These are phyloP conservation scores for Mnemiopsis leidyi DNA, from an alignment of 37 sponge, comb jelly and placozoan genomes.

Conservation along the genomic window DNA sequence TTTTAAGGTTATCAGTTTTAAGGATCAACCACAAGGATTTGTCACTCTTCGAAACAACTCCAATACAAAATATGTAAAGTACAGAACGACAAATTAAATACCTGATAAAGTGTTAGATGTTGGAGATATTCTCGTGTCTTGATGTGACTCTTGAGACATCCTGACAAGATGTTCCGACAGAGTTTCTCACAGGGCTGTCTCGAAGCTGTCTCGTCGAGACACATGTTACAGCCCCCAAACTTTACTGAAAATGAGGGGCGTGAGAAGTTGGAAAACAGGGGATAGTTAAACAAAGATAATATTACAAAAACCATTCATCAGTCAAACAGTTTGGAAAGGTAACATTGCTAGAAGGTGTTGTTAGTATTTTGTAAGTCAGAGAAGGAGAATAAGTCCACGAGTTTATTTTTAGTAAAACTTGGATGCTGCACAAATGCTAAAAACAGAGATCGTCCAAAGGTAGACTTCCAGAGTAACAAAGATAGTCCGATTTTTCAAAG, in stretches of 20 bases:
- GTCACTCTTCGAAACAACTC: too few species aligned
- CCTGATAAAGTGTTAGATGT: background rate
- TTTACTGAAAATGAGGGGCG: slow-evolving; percentile 21
- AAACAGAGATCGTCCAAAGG: background rate
- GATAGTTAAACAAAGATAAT: background rate
- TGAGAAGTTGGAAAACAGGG: background rate
- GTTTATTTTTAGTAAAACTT: background rate
- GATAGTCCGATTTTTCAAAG: background rate
- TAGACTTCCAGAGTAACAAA: background rate
- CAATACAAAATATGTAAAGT: too few species aligned
- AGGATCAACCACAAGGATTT: too few species aligned
- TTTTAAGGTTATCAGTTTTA: too few species aligned
- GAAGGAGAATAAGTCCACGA: background rate
- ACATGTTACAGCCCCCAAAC: slow-evolving; percentile 61
- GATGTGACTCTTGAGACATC: slow-evolving; percentile 57
- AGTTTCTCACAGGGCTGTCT: slow-evolving; percentile 2
- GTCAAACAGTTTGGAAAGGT: too few species aligned
- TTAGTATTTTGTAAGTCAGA: background rate
- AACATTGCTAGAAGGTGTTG: background rate
- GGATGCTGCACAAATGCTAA: background rate
- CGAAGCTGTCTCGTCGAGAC: slow-evolving; percentile 3
- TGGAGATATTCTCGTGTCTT: slow-evolving; percentile 35
- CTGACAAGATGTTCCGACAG: slow-evolving; percentile 51
- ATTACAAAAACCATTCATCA: background rate
- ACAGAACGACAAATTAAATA: too few species aligned